Evolutionary conservation across 1,140 invertebrate genomes (phyloP), one percentile per base, ranked within the genome.

Genomic region (Drosophila pachea): DNA sequence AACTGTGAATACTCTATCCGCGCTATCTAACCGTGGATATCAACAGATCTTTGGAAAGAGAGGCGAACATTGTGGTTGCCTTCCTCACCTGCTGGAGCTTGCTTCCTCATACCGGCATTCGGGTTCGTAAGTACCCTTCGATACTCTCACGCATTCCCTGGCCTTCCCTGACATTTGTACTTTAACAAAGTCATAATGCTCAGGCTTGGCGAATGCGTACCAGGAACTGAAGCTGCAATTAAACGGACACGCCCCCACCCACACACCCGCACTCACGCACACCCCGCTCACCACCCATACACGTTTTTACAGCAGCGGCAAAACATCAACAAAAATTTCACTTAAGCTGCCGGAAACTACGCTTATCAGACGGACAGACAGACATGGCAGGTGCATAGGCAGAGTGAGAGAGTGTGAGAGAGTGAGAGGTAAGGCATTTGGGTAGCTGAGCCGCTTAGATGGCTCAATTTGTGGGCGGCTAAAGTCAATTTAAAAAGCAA

Each of bases 401-500:
- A 38, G 16, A 16, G 54, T 9, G 33, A 12, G 47, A 7, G 49
- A 2, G 4, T 11, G n/a, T 7, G 32, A 4, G 14, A 5, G 36
- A 14, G 8, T 16, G 14, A 40, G 9, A 54, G 50, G 49, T 31
- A 43, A n/a, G 14, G 29, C 35, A 59, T 47, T 40, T 50, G 5
- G 2, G 11, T 12, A 43, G 42, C 42, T 43, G 29, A n/a, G 29
- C 12, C 7, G 47, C 73, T 53, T 56, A 63, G 50, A 82, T 76
- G 79, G 68, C 79, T 84, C 81, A 84, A 86, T 84, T 84, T 86
- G 69, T 66, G 75, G 52, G 45, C 52, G 56, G 69, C 66, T 16
- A 86, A 86, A 86, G 79, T 86, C 79, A 84, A 86, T 86, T 84
- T 84, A 74, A 84, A 84, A 84, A 86, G 81, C 76, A 86, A 84